Evolutionary conservation across 2,113 vertebrate species (phyloP), one percentile per base, ranked within the genome.

Genomic region (Saimiri boliviensis): DNA sequence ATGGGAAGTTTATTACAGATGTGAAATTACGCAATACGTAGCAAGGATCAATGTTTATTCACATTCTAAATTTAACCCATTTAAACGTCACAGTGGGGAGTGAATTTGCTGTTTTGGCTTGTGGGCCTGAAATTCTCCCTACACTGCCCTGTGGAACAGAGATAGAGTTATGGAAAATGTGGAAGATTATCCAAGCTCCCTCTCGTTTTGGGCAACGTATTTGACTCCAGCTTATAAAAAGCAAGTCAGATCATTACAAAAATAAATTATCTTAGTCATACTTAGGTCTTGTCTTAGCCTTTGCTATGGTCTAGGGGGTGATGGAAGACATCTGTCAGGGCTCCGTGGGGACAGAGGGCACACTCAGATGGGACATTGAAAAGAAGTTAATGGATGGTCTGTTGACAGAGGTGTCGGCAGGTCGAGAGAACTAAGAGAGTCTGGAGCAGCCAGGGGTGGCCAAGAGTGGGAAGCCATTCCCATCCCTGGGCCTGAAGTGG

Each of bases 1-100:
- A 40, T 23, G 70, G 12, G 66, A 54, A n/a, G 32, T 81, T 94
- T 66, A 74, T 85, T 96, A 74, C 84, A 96, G 93, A 95, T 81
- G 82, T 95, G 95, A 83, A 96, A 92, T 93, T 92, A 89, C 89
- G 42, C 60, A 89, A 70, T 74, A 32, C 21, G 1, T 14, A 90
- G 37, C 45, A 91, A 85, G 96, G 83, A 30, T 74, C 70, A 73
- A 80, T 91, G 90, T 97, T 92, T 96, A 93, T 97, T 94, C 96
- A 74, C 95, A n/a, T 92, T 91, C 93, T 97, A 92, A 93, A 96
- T 96, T 95, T 96, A 96, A 86, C 82, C 47, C 42, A 52, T 79
- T 83, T 60, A 76, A 74, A 80, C 1, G 2, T 85, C 85, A 35
- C 88, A 73, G 23, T 87, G 94, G 86, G 60, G 73, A 91, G 79